These are phyloP conservation scores for Leptobrachium ailaonicum DNA, from an alignment of 2,113 vertebrate species.

Conservation along the genomic window DNA sequence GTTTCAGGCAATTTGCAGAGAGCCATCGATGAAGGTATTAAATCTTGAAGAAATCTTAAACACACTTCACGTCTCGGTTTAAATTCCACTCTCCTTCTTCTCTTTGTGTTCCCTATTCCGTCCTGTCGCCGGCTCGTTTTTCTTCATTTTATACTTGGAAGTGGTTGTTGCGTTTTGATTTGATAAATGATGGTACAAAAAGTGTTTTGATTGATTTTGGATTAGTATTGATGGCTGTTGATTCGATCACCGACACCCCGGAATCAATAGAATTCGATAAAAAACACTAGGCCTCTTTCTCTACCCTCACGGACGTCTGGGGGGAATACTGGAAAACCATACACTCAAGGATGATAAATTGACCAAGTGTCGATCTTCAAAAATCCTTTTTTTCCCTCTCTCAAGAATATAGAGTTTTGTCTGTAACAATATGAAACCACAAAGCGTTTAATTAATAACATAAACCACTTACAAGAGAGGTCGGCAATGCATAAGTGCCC, in stretches of 20 bases:
- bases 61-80: constrained; percentile 41
- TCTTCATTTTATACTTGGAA: constrained; percentile 56
- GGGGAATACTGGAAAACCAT: constrained; percentile 58
- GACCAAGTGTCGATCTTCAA: constrained; percentile 65
- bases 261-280: constrained; percentile 74
- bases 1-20: no score
- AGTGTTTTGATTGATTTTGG: constrained; percentile 74
- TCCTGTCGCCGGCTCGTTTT: constrained; percentile 46
- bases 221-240: constrained; percentile 77
- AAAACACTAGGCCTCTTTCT: constrained; percentile 61
- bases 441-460: constrained; percentile 26
- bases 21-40: background rate
- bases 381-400: constrained; percentile 49
- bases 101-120: constrained; percentile 43
- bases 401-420: constrained; percentile 17
- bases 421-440: constrained; percentile 24
- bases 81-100: constrained; percentile 35
- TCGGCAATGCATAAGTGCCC: background rate
- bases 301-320: constrained; percentile 52
- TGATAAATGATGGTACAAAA: constrained; percentile 69
- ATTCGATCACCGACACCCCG: constrained; percentile 70
- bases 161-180: constrained; percentile 70
- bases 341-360: constrained; percentile 68
- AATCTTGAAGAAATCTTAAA: constrained; percentile 52
- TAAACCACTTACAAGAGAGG: background rate